Conservation (phyloP, 2,888 invertebrate genomes). For the Geotrupes spiniger region DNA sequence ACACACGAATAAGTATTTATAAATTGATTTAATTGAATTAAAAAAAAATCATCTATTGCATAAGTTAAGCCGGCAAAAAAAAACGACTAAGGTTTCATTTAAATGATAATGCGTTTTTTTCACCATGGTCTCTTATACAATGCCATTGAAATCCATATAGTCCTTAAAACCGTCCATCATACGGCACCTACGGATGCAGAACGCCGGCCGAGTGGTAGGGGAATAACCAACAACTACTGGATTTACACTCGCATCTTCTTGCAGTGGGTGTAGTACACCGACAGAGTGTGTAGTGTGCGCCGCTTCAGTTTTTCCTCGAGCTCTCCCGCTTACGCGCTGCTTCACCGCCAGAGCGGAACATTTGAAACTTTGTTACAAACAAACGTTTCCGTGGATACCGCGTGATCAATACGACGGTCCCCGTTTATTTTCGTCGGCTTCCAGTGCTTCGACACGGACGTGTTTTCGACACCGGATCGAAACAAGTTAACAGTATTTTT, state of each 20-base stretch:
- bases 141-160: no score
- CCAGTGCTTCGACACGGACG: no score
- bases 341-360: constrained; percentile 17
- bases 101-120: no score
- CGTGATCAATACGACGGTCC: constrained; percentile 9
- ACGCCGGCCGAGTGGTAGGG: background rate
- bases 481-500: no score
- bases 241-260: constrained; percentile 10
- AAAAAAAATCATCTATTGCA: no score
- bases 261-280: constrained; percentile 20
- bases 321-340: constrained; percentile 5
- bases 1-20: no score
- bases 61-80: no score
- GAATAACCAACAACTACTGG: constrained; percentile 6
- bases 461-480: no score
- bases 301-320: constrained; percentile 4
- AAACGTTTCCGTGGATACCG: constrained; percentile 7
- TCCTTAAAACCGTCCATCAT: no score
- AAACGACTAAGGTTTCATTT: no score
- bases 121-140: no score
- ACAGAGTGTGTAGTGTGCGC: background rate
- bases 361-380: constrained; percentile 11
- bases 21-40: no score
- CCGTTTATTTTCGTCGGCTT: background rate
- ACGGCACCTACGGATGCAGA: background rate